Conservation (phyloP, 2,888 invertebrate species). For the Philaethria dido region DNA sequence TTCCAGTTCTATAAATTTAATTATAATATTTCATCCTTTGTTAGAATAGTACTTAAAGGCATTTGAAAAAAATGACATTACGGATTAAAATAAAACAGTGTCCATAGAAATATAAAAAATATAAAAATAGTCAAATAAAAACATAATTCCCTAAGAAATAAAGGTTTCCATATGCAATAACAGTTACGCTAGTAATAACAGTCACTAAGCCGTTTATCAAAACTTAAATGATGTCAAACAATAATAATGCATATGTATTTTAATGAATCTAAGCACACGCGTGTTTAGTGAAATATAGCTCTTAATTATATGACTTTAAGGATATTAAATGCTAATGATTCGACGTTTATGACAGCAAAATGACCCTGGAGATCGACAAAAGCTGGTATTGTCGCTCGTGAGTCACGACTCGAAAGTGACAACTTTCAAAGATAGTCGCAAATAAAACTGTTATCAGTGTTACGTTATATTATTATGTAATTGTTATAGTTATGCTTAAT, state of each 20-base stretch:
- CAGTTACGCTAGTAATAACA: background rate
- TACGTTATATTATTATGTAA: constrained; percentile 15
- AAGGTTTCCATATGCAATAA: background rate
- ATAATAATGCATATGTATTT: constrained; percentile 30
- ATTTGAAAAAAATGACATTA: too few relatives aligned
- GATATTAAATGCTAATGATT: constrained; percentile 43
- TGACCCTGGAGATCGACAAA: constrained; percentile 47
- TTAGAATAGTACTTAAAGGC: too few relatives aligned
- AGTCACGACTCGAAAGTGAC: constrained; percentile 52
- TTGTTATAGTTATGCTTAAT: background rate
- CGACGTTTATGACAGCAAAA: constrained; percentile 45
- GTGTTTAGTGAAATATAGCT: constrained; percentile 30
- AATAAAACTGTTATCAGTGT: constrained; percentile 45
- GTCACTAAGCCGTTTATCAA: constrained; percentile 33
- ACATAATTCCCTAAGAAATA: background rate
- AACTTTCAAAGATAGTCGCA: constrained; percentile 50
- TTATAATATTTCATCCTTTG: background rate
- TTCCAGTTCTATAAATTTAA: too few relatives aligned
- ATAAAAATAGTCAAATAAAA: background rate
- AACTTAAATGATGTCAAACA: constrained; percentile 36
- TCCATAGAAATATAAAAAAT: background rate
- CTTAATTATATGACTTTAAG: constrained; percentile 40
- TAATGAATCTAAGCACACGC: constrained; percentile 20
- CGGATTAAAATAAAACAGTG: background rate
- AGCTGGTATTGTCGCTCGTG: constrained; percentile 48